Conservation (phyloP, 2,888 invertebrate genomes). For the Griposia aprilina region DNA sequence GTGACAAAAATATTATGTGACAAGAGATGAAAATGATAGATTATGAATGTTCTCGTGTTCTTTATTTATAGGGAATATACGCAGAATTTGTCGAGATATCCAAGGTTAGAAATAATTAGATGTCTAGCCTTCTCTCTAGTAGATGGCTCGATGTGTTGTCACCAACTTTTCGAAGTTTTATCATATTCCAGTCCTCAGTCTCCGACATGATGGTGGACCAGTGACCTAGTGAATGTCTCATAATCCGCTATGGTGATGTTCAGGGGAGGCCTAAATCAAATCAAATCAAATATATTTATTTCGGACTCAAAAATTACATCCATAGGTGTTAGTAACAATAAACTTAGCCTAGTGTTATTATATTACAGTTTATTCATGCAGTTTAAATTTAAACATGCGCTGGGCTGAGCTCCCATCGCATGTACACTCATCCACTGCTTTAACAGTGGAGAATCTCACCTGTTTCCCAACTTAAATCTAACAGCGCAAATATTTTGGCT, state of each 20-base stretch:
- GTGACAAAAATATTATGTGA: constrained; percentile 39
- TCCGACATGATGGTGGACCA: background rate
- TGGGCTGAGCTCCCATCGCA: no score
- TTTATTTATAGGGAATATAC: constrained; percentile 3
- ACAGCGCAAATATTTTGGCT: no score
- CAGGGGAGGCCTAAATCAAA: no score
- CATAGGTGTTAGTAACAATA: no score
- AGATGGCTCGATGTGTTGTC: background rate
- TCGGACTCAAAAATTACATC: no score
- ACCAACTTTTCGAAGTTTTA: background rate
- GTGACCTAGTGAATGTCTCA: background rate
- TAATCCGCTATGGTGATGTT: background rate
- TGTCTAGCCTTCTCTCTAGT: background rate
- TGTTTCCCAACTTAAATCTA: no score
- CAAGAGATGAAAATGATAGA: constrained; percentile 47
- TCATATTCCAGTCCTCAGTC: background rate
- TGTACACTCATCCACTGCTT: no score
- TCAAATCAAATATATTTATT: no score
- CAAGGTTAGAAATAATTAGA: constrained; percentile 22
- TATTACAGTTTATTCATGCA: no score
- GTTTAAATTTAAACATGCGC: no score
- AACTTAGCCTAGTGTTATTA: no score
- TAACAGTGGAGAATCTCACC: no score
- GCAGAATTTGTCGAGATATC: background rate
- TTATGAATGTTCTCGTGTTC: constrained; percentile 25